These are phyloP conservation scores for Colostygia pectinataria DNA, from an alignment of 2,888 invertebrate genomes.

Conservation along the genomic window DNA sequence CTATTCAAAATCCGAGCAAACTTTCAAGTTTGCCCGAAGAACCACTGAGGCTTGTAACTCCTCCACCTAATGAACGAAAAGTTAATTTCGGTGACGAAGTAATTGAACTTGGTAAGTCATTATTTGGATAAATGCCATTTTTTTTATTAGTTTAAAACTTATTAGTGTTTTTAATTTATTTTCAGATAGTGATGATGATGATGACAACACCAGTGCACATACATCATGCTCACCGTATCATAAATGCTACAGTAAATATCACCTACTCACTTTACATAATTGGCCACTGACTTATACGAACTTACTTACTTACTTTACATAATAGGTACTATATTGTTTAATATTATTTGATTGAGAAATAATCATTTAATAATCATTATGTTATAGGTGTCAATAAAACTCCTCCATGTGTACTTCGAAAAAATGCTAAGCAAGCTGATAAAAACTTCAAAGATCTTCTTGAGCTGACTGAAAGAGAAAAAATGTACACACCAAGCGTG, in stretches of 20 bases:
- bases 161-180: slow-evolving; percentile 24
- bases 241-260: slow-evolving; percentile 64
- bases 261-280: not conserved
- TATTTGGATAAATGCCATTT: too few relatives aligned
- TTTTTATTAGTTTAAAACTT: not conserved
- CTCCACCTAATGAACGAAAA: slow-evolving; percentile 51
- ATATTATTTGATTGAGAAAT: too few relatives aligned
- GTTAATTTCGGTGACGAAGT: slow-evolving; percentile 54
- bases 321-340: not conserved
- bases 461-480: slow-evolving; percentile 84
- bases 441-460: slow-evolving; percentile 79
- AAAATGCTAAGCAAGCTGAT: slow-evolving; percentile 74
- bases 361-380: too few relatives aligned
- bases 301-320: too few relatives aligned
- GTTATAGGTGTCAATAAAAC: slow-evolving; percentile 67
- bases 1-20: slow-evolving; percentile 38
- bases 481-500: slow-evolving; percentile 70
- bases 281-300: not conserved
- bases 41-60: slow-evolving; percentile 45
- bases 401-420: slow-evolving; percentile 69
- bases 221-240: slow-evolving; percentile 72
- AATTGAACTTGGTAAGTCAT: slow-evolving; percentile 61
- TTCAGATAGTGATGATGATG: slow-evolving; percentile 74
- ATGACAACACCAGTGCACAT: slow-evolving; percentile 40
- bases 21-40: slow-evolving; percentile 58